Evolutionary conservation across 1,140 invertebrate species (phyloP).

Genomic region (Meloidogyne floridensis): DNA sequence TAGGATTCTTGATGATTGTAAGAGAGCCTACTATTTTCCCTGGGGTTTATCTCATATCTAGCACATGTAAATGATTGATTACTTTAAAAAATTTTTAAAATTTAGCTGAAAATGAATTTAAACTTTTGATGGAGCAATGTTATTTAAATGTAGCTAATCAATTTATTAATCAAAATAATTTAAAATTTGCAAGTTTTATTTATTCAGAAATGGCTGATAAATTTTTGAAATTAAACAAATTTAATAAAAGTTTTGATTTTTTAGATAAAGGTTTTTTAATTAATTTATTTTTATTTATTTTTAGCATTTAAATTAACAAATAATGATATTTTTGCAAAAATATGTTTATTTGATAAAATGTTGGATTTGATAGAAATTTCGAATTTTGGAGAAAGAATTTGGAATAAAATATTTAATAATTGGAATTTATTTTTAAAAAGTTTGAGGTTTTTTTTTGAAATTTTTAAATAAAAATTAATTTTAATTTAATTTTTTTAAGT

Average conservation of each 20-base stretch:
- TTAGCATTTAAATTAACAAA: neutral
- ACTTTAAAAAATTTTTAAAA: neutral
- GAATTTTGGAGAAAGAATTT: neutral
- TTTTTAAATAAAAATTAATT: neutral
- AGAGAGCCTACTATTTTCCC: neutral
- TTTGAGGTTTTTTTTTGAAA: neutral
- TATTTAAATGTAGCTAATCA: conserved; percentile 12
- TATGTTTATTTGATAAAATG: neutral
- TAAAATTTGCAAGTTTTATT: neutral
- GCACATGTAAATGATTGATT: too few relatives aligned
- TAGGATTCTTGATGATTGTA: too few relatives aligned
- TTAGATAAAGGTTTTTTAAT: conserved; percentile 20
- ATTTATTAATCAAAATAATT: conserved; percentile 13
- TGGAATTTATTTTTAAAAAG: neutral
- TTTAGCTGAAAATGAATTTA: conserved; percentile 20
- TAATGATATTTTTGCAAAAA: neutral
- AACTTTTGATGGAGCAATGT: conserved; percentile 23
- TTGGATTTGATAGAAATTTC: neutral
- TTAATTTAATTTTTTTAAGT: neutral
- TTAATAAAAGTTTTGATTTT: conserved; percentile 19
- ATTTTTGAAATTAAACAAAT: conserved; percentile 3
- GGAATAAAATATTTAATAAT: neutral
- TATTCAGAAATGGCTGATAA: conserved; percentile 22
- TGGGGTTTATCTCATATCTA: too few relatives aligned
- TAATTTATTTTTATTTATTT: neutral